Evolutionary conservation across 2,113 vertebrate species (phyloP).

Genomic region (Astatotilapia flaviijosephi): DNA sequence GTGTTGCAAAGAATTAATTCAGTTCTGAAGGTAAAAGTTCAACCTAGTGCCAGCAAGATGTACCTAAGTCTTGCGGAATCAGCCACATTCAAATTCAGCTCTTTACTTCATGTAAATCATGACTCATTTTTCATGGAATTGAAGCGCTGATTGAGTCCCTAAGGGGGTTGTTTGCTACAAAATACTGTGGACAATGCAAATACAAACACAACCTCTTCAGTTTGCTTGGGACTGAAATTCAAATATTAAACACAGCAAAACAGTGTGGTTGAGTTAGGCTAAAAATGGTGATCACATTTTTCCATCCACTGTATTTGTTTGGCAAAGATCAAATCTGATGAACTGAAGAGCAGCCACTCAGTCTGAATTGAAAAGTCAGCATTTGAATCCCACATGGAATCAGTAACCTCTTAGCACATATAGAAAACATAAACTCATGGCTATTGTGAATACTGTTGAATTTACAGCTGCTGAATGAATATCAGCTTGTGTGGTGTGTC

Average conservation of each 20-base stretch:
- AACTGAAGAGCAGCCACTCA: background rate
- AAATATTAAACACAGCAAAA: background rate
- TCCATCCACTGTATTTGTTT: background rate
- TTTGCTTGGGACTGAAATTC: background rate
- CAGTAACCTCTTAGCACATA: background rate
- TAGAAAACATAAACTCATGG: background rate
- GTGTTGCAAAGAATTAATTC: background rate
- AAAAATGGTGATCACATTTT: background rate
- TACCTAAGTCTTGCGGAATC: background rate
- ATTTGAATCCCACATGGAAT: background rate
- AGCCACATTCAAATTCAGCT: background rate
- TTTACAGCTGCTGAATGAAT: background rate
- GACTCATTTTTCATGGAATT: background rate
- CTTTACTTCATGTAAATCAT: background rate
- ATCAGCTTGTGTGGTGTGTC: background rate
- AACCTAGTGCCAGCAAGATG: background rate
- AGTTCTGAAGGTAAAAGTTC: background rate
- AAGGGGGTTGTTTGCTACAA: background rate
- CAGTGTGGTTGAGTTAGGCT: background rate
- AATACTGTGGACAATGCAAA: background rate
- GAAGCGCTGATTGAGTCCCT: background rate
- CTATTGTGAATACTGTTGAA: constrained; percentile 1
- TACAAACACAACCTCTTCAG: background rate
- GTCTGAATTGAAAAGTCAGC: background rate
- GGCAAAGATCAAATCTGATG: background rate